Evolutionary conservation across 1,140 invertebrate genomes (phyloP).

Genomic region (Drosophila bocqueti): DNA sequence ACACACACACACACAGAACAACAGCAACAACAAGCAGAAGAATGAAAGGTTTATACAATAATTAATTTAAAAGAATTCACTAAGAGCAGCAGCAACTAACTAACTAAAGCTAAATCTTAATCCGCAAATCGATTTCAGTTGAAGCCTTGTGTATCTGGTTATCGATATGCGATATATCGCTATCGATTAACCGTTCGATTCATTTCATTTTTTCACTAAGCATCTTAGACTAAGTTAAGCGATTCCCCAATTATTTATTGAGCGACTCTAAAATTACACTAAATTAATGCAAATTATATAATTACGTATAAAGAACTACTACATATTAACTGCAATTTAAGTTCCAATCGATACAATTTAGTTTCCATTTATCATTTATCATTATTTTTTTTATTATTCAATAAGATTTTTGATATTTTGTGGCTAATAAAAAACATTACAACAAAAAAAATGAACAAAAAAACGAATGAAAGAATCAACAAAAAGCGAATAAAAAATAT

Average conservation of each 20-base stretch:
- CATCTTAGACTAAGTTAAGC: constrained; percentile 35
- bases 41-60: constrained; percentile 45
- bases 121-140: constrained; percentile 12
- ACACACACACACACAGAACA: constrained; percentile 35
- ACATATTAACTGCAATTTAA: constrained; percentile 70
- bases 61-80: constrained; percentile 49
- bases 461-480: constrained; percentile 35
- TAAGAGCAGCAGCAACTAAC: constrained; percentile 49
- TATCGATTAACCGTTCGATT: background rate
- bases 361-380: constrained; percentile 43
- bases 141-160: constrained; percentile 5
- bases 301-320: constrained; percentile 32
- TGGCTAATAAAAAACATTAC: constrained; percentile 32
- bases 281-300: constrained; percentile 39
- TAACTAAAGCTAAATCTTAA: constrained; percentile 42
- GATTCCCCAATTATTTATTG: constrained; percentile 51
- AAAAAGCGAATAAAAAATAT: constrained; percentile 50
- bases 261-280: constrained; percentile 50
- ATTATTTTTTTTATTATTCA: constrained; percentile 37
- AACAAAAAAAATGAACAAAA: constrained; percentile 22
- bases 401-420: constrained; percentile 46
- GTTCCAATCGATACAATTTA: constrained; percentile 76
- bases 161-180: background rate
- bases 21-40: constrained; percentile 13
- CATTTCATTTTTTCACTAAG: constrained; percentile 22